Conservation (phyloP, 2,113 vertebrate species). For the Electrona antarctica region DNA sequence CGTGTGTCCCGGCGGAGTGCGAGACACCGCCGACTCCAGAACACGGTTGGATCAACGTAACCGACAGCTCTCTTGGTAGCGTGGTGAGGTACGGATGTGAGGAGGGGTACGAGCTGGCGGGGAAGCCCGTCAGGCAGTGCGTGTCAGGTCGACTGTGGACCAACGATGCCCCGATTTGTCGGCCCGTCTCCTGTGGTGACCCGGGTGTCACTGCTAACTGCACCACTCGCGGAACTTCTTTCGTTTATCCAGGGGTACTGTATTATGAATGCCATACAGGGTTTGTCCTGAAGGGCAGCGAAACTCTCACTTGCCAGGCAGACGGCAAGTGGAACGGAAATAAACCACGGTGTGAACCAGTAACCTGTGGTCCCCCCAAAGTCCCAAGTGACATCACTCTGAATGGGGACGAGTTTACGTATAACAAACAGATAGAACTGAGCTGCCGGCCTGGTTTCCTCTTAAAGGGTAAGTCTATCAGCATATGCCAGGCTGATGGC, state of each 20-base stretch:
- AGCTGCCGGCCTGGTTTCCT: conserved; percentile 85
- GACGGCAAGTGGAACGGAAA: conserved; percentile 84
- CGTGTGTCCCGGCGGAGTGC: conserved; percentile 87
- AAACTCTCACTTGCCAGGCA: conserved; percentile 83
- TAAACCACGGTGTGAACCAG: conserved; percentile 84
- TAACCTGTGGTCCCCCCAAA: conserved; percentile 84
- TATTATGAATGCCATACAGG: conserved; percentile 86
- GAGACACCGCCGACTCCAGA: conserved; percentile 78
- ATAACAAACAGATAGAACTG: conserved; percentile 78
- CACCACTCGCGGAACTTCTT: conserved; percentile 76
- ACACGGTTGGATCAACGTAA: conserved; percentile 85
- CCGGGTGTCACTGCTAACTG: conserved; percentile 81
- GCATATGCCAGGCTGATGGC: conserved; percentile 86
- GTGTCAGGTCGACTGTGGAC: conserved; percentile 87
- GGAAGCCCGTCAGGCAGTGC: conserved; percentile 83
- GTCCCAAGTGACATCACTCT: conserved; percentile 76
- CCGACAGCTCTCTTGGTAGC: conserved; percentile 82
- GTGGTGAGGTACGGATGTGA: conserved; percentile 84
- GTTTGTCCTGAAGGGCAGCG: conserved; percentile 82
- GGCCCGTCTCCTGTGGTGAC: conserved; percentile 76
- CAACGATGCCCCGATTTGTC: conserved; percentile 80
- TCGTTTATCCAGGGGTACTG: conserved; percentile 77
- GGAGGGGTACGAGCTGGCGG: conserved; percentile 84
- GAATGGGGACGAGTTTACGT: conserved; percentile 81
- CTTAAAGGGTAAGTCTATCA: conserved; percentile 79